A percentile compares a stretch with the other conserved stretches of the same genome.
phyloP scores from a whole-genome alignment of 2,888 invertebrate species.

The Opisthograptis luteolata region DNA sequence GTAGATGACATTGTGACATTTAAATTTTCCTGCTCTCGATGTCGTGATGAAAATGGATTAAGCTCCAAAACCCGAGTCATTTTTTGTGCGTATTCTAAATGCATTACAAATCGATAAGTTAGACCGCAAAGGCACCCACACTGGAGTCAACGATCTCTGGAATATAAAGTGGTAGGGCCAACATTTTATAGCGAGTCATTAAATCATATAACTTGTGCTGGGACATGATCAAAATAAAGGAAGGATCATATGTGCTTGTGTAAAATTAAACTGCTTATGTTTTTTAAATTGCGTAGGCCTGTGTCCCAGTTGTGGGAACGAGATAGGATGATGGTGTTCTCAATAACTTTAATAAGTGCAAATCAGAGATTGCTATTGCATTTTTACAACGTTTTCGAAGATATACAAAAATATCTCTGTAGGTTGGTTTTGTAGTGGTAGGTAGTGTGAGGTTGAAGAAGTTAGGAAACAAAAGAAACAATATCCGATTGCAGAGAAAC shows the following conservation, averaged over 20 bases:
- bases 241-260: constrained; percentile 7
- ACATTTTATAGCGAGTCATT: constrained; percentile 35
- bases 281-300: constrained; percentile 11
- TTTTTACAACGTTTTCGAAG: background rate
- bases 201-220: constrained; percentile 29
- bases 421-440: too few species aligned
- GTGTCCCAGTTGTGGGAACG: too few species aligned
- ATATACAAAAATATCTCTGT: background rate
- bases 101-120: constrained; percentile 17
- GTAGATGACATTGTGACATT: constrained; percentile 10
- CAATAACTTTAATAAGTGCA: too few species aligned
- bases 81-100: constrained; percentile 24
- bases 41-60: constrained; percentile 21
- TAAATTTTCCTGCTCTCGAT: constrained; percentile 30
- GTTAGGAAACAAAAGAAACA: too few species aligned
- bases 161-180: constrained; percentile 37
- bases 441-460: too few species aligned
- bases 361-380: constrained; percentile 1
- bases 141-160: constrained; percentile 32
- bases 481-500: too few species aligned
- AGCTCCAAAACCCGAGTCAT: constrained; percentile 18
- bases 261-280: background rate
- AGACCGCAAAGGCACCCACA: constrained; percentile 18
- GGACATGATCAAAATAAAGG: constrained; percentile 17
- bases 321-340: too few species aligned